These are phyloP conservation scores for Chaetodon auriga DNA, from an alignment of 2,113 vertebrate species.

Conservation along the genomic window DNA sequence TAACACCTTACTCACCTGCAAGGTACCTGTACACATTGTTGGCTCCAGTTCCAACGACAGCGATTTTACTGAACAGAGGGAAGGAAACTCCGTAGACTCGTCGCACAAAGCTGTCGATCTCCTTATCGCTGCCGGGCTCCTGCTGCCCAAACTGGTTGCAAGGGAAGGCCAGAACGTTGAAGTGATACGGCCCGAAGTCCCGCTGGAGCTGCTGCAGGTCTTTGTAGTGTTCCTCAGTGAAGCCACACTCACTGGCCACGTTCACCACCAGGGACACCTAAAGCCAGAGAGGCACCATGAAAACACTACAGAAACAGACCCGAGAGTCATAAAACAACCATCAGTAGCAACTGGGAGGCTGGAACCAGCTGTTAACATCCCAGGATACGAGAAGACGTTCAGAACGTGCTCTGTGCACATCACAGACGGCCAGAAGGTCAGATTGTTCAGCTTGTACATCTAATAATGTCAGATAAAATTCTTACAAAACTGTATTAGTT, in stretches of 20 bases:
- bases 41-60: constrained; percentile 88
- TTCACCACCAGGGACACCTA: constrained; percentile 97
- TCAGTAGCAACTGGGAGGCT: background rate
- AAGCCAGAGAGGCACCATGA: background rate
- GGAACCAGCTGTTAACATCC: background rate
- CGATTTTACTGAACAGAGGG: constrained; percentile 95
- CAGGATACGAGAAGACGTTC: background rate
- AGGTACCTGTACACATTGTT: constrained; percentile 95
- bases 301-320: background rate
- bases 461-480: too few relatives aligned
- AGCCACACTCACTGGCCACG: constrained; percentile 96
- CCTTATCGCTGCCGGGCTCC: constrained; percentile 93
- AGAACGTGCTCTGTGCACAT: background rate
- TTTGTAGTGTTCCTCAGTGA: constrained; percentile 93
- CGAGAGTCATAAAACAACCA: background rate
- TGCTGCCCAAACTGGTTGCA: constrained; percentile 99
- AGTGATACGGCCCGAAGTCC: constrained; percentile 93
- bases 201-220: constrained; percentile 93
- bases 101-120: constrained; percentile 94
- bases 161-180: constrained; percentile 97
- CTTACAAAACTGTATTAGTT: too few relatives aligned
- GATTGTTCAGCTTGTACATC: too few relatives aligned
- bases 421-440: too few relatives aligned
- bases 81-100: constrained; percentile 91
- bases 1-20: constrained; percentile 57